A percentile compares a stretch with the other conserved stretches of the same genome.
Evolutionary conservation across 2,797 vertebrate species (phyloP).

Genomic region (Coluber constrictor): DNA sequence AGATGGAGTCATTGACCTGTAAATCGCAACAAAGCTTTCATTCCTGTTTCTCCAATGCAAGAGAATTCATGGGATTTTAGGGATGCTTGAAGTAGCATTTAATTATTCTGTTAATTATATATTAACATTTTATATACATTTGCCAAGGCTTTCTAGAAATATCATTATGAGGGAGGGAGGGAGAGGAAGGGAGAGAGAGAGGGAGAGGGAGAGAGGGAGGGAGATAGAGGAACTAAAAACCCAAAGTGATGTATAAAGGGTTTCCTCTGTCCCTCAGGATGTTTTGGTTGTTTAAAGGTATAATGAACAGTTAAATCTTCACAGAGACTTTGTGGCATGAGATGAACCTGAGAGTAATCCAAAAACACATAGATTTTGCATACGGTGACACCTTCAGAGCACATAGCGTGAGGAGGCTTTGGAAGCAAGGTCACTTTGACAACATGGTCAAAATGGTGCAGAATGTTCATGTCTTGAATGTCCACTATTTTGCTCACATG

Average conservation of each 20-base stretch:
- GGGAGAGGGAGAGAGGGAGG: too few species aligned
- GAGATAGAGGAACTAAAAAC: background rate
- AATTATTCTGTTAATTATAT: background rate
- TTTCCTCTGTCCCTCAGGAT: background rate
- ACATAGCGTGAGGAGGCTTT: background rate
- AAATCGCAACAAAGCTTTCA: background rate
- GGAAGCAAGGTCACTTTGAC: background rate
- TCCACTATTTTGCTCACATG: background rate
- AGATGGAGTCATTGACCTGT: conserved; percentile 56
- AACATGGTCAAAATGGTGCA: background rate
- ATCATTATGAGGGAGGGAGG: background rate
- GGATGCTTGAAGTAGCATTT: background rate
- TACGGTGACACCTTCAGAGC: background rate
- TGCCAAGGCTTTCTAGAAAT: background rate
- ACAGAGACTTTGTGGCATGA: background rate
- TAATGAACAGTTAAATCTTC: background rate
- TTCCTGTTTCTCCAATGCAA: background rate
- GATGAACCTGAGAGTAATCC: background rate
- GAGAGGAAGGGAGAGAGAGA: rapidly evolving
- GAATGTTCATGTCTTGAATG: background rate
- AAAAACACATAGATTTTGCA: too few species aligned
- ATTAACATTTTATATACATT: background rate
- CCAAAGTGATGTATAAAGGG: background rate
- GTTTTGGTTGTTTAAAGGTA: background rate
- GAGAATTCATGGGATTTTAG: background rate